Conservation (phyloP, 1,140 invertebrate species). For the Parasteatoda tepidariorum region DNA sequence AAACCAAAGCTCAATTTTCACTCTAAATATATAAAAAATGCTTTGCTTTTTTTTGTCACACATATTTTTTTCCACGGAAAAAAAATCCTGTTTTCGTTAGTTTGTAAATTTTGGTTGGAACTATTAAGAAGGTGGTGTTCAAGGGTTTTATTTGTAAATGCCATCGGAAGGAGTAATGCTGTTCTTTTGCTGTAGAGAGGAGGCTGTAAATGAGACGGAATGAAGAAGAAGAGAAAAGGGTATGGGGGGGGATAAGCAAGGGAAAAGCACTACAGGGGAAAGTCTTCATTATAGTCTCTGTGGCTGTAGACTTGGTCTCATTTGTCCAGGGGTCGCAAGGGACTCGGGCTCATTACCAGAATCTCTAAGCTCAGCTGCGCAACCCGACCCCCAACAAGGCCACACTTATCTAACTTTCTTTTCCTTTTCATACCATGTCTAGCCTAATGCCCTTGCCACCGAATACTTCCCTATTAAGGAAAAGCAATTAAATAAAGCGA, state of each 20-base stretch:
- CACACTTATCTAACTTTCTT: slow-evolving; percentile 51
- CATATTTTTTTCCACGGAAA: no score
- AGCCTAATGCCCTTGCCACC: slow-evolving; percentile 19
- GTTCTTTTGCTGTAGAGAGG: no score
- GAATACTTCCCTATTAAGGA: slow-evolving; percentile 43
- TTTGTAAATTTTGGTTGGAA: no score
- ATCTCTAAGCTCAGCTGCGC: slow-evolving; percentile 59
- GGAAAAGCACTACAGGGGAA: slow-evolving; percentile 30
- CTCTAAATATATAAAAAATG: no score
- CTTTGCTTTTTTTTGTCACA: no score
- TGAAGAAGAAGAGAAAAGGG: slow-evolving; percentile 22
- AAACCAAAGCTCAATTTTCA: no score
- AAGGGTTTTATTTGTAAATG: no score
- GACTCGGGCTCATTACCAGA: slow-evolving; percentile 57
- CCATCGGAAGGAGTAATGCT: no score
- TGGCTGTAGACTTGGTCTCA: slow-evolving; percentile 54
- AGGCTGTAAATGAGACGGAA: neutral
- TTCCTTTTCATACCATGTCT: slow-evolving; percentile 46
- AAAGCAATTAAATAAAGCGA: slow-evolving; percentile 35
- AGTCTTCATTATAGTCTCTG: slow-evolving; percentile 60
- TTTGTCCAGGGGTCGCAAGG: slow-evolving; percentile 55
- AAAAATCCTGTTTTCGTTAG: no score
- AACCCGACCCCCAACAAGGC: slow-evolving; percentile 24
- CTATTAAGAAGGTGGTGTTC: no score
- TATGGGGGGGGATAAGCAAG: slow-evolving; percentile 43